A percentile compares a stretch with the other conserved stretches of the same genome.
Evolutionary conservation across 1,140 invertebrate genomes (phyloP).

Genomic region (Dendrolimus punctatus): DNA sequence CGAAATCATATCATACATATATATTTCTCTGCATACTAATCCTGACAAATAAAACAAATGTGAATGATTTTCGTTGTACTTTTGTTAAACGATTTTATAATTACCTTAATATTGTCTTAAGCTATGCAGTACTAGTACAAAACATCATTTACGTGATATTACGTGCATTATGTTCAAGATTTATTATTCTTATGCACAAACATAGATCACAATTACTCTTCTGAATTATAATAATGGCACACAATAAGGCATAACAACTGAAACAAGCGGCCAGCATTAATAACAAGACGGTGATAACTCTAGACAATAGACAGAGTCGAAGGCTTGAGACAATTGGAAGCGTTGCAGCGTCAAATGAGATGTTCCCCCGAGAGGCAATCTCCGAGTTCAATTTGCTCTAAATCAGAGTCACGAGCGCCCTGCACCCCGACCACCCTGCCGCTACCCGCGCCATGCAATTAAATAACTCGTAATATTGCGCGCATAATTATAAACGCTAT

Average conservation of each 20-base stretch:
- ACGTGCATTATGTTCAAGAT: no score
- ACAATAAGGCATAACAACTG: constrained; percentile 12
- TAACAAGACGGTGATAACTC: constrained; percentile 22
- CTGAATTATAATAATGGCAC: constrained; percentile 10
- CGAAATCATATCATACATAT: no score
- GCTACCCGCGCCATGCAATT: constrained; percentile 17
- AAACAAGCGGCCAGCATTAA: constrained; percentile 18
- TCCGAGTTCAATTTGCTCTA: constrained; percentile 61
- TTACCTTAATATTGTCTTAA: no score
- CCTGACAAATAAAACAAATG: no score
- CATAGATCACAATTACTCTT: background rate
- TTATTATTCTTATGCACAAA: background rate
- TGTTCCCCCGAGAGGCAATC: constrained; percentile 49
- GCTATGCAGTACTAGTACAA: background rate
- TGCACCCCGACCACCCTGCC: constrained; percentile 3
- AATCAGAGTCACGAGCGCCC: constrained; percentile 35
- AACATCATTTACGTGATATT: no score
- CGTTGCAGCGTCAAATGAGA: constrained; percentile 60
- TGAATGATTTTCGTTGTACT: no score
- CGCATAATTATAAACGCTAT: constrained; percentile 30
- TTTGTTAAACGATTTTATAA: no score
- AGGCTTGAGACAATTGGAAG: constrained; percentile 46
- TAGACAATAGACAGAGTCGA: constrained; percentile 30
- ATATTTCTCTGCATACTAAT: no score
- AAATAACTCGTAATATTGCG: constrained; percentile 23